Conservation (phyloP, 2,797 vertebrate species). For the Tarsius wallacei region DNA sequence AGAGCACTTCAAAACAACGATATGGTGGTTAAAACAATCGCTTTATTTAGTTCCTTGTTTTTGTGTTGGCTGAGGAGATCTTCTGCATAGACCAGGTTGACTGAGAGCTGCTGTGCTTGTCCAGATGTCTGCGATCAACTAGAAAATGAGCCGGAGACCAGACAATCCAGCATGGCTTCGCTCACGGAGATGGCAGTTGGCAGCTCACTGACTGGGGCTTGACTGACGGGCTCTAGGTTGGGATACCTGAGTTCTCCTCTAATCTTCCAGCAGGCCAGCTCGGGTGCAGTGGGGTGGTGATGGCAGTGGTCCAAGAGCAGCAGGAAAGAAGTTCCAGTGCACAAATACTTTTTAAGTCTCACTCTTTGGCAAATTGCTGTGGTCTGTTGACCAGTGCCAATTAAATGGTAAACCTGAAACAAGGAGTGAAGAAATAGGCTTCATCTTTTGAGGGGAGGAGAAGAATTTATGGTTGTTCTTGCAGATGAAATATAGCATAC, state of each 20-base stretch:
- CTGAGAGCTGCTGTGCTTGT: neutral
- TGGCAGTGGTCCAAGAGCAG: neutral
- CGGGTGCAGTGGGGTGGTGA: neutral
- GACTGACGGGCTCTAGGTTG: neutral
- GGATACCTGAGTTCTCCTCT: neutral
- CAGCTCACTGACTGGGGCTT: neutral
- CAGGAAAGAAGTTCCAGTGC: neutral
- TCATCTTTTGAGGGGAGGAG: neutral
- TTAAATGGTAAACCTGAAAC: neutral
- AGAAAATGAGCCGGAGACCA: neutral
- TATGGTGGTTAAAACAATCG: neutral
- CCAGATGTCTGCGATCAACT: neutral
- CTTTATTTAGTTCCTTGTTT: neutral
- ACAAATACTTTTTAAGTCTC: neutral
- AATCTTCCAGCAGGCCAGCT: neutral
- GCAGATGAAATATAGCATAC: constrained; percentile 2
- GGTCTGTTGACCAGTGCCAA: neutral
- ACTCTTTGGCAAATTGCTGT: neutral
- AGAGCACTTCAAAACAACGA: neutral
- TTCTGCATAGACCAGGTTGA: neutral
- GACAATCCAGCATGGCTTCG: neutral
- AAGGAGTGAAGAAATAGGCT: neutral
- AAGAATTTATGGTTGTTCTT: neutral
- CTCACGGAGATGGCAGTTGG: neutral
- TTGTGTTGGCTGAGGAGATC: neutral